Evolutionary conservation across 2,113 vertebrate genomes (phyloP), one percentile per base, ranked within the genome.

Genomic region (Podarcis cretensis): DNA sequence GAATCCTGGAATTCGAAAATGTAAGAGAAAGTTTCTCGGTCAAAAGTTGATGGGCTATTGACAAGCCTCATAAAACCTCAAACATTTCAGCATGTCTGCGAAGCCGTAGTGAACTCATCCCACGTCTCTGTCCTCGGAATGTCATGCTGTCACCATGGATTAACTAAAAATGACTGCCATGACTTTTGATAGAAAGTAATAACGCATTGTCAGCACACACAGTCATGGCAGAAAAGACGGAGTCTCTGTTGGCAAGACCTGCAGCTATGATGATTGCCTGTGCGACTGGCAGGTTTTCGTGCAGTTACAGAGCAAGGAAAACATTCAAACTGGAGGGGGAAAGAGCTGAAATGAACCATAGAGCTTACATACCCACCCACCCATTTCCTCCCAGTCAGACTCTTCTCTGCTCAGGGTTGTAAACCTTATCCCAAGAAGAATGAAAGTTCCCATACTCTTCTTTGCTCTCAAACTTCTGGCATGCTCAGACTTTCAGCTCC

Each of bases 71-170:
- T 77, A 85, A 81, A 40, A 23, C 63, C 59, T 40, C 79, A 82
- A 37, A 82, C 59, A 68, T 66, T 82, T 66, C 59, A 40, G 32
- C 25, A 30, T 76, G 40, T 77, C 57, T 78, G 37, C 5, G 18
- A 68, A 83, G 23, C 27, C 16, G 13, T 14, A 13, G 18, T 43
- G 74, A 86, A 78, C 73, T 73, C 40, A 78, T 78, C 43, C 54
- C 43, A 84, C 13, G 16, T 77, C 59, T 77, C 74, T 77, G 27
- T 86, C 10, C 23, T 77, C 57, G 30, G 76, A 86, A 78, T 86
- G 73, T 43, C 84, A 86, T 30, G 84, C 69, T 66, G 59, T 86
- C 74, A 86, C 40, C 57, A 75, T 21, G 73, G 16, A 77, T 85
- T 77, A 77, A 43, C 57, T 77, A 65, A 40, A 77, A 65, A 65